Evolutionary conservation across 2,797 vertebrate genomes (phyloP).

Genomic region (Rhabdomys pumilio): DNA sequence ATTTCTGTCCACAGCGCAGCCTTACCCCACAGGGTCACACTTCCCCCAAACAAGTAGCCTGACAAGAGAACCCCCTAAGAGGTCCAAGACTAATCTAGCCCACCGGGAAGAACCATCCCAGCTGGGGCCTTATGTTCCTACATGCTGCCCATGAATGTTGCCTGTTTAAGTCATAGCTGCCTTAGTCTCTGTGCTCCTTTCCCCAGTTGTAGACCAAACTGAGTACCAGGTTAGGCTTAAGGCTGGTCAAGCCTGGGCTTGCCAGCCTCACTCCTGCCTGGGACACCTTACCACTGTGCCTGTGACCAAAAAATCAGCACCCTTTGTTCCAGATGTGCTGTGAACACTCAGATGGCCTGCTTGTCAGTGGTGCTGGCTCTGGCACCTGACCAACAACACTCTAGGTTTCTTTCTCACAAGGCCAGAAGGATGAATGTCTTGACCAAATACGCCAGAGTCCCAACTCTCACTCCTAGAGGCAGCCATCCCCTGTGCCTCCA

Average conservation of each 20-base stretch:
- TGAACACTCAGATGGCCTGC: background rate
- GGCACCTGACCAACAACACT: background rate
- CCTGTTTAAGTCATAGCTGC: background rate
- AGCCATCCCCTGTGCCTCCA: background rate
- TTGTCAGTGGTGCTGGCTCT: background rate
- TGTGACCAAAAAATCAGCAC: background rate
- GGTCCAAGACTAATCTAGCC: background rate
- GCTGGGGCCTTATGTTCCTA: background rate
- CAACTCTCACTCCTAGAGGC: background rate
- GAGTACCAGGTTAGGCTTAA: background rate
- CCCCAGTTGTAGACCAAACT: background rate
- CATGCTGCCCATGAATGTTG: accelerated
- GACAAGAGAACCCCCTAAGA: background rate
- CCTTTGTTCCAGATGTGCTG: background rate
- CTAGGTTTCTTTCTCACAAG: background rate
- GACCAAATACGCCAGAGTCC: background rate
- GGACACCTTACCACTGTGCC: background rate
- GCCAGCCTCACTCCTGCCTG: background rate
- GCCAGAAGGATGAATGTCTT: background rate
- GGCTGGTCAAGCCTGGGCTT: constrained; percentile 1
- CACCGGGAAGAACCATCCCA: background rate
- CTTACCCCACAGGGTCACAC: background rate
- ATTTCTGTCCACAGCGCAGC: background rate
- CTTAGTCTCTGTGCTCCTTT: background rate
- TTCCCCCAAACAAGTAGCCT: background rate